Base-by-base conservation (phyloP, 1,140 invertebrate species). In the Littorina saxatilis region DNA sequence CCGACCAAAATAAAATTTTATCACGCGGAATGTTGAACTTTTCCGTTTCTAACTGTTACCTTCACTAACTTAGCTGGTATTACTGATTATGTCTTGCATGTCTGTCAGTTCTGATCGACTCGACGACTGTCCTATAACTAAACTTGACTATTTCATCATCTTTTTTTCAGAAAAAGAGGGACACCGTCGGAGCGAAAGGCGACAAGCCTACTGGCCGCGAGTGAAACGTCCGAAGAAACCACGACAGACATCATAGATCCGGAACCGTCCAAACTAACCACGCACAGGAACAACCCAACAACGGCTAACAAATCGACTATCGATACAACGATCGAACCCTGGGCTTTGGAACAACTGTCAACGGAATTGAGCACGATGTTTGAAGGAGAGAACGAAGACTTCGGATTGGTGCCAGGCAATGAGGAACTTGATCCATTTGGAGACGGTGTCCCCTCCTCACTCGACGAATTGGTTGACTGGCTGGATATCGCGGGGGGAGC, bases 401-500 rank as follows among this genome's bases (percentile, higher is more conserved):
- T 63, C 32, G 76, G 80, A 68, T 70, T 68, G 32, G 58, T 47
- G n/a, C 74, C 74, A 76, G 61, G 63, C 43, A 32, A 23, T 68
- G 43, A 43, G 9, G 73, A 70, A 23, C 39, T 43, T 20, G 35
- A 50, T 43, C 32, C 50, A 17, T 40, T 74, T 27, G 58, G 61
- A 29, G 52, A 52, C 70, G 80, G 68, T 75, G 82, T 84, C 55
- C 87, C 88, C 43, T 81, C 85, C 58, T 85, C 82, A 32, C 82
- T 89, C 55, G 86, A 88, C 82, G 85, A 88, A 61, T 81, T 89
- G 66, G 86, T 88, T 40, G 85, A 86, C 68, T 83, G 82, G 85
- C 84, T 89, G 84, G 88, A 87, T 77, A 83, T 88, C 81, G 73
- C 79, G 47, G 43, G 63, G 50, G 83, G 81, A 55, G 52, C 43